Evolutionary conservation across 1,140 invertebrate genomes (phyloP), one percentile per base, ranked within the genome.

Genomic region (Drosophila micromelanica): DNA sequence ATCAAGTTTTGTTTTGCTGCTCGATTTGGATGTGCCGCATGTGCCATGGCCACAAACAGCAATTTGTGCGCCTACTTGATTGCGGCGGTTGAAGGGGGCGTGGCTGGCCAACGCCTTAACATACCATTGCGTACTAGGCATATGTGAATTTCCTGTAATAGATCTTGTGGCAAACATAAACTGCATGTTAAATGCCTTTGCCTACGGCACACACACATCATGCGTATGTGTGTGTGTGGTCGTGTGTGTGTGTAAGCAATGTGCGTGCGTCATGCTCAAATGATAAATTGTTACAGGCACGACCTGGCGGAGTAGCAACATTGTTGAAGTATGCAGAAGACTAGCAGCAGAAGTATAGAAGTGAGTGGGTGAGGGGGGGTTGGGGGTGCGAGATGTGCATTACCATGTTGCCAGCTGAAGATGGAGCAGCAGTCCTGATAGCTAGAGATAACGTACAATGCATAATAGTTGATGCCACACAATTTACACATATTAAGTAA

Each of bases 401-500:
- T 62, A 56, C 48, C 35, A 38, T 67, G 32, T 68, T 60, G 70
- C 63, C 40, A 46, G 48, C 38, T 17, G 55, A 48, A 52, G 72
- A 43, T 57, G 40, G 48, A 67, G 52, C 30, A 40, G 65, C 15
- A 55, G 70, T 75, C 72, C 48, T 76, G 82, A 82, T 82, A 82
- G 65, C 64, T 60, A 60, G 71, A 86, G 82, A 86, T 86, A 86
- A 89, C 82, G 78, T 73, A 79, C 78, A 89, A 87, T 86, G 82
- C 75, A 89, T 80, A 89, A 89, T 86, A 89, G 82, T 82, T 86
- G 82, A 86, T 89, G 82, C 82, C 82, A 89, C 84, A 87, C 84
- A 87, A 84, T 87, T 87, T 89, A 79, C 82, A 84, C 82, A 87
- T 87, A 87, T 87, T 87, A 87, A 87, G 84, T 89, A 89, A 87